Evolutionary conservation across 30 jellyfish, hydroid and myxozoan species (phyloP), one percentile per base, ranked within the genome.

Genomic region (Cassiopea xamachana): DNA sequence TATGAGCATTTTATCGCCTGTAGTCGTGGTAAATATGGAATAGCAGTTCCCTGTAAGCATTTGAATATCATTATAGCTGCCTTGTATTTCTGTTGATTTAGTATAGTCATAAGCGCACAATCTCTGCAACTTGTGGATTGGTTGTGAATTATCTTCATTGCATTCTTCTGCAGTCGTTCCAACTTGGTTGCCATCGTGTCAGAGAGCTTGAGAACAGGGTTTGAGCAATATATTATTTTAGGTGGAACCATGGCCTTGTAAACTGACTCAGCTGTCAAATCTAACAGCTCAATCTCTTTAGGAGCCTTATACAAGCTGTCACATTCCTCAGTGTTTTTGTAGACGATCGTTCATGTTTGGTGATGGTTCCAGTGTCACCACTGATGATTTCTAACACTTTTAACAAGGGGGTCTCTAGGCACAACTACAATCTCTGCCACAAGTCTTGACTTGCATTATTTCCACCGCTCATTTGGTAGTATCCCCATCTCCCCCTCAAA

Each of bases 301-400:
- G 74, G 10, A 62, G 74, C 74, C 19, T 62, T 8, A 62, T 62
- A 62, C 43, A 27, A 62, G 19, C 43, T 62, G 74, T 50, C 72
- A 77, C 87, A 77, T 60, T 50, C 89, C 58, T 80, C 67, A 50
- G 10, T 2, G 69, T 50, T 51, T 1, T 60, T 64, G 75, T 19
- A 39, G 64, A 46, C 47, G 86, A 13, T 47, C 86, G 60, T 77
- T 77, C 71, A 77, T 77, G 73, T 77, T 77, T 7, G 47, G 71
- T 77, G 86, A 46, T 77, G 86, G 86, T 44, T 77, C 86, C 9
- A 51, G 64, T 13, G n/a, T n/a, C n/a, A n/a, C n/a, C n/a, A n/a
- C n/a, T n/a, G n/a, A n/a, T n/a, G n/a, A n/a, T n/a, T n/a, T n/a
- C n/a, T n/a, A n/a, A n/a, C n/a, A n/a, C n/a, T n/a, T n/a, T n/a